Percentiles rank a stretch among this genome's conserved stretches.
phyloP scores from a whole-genome alignment of 2,888 invertebrate genomes.

The Malacosoma neustria region DNA sequence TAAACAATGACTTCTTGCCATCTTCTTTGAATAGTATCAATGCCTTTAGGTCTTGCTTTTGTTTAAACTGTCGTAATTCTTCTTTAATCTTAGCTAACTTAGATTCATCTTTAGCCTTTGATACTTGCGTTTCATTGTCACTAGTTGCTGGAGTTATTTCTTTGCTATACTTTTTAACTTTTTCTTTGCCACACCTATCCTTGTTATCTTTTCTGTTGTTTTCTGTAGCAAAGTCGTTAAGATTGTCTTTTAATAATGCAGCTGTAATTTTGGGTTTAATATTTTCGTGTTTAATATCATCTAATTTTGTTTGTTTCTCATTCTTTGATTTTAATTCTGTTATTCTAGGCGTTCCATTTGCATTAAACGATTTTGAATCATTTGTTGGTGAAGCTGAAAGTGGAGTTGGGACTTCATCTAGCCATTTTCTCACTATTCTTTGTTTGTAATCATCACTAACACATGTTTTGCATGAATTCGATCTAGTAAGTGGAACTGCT shows the following conservation, averaged over 20 bases:
- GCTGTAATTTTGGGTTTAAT: conserved; percentile 16
- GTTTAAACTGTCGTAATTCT: not conserved
- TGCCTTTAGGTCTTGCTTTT: conserved; percentile 9
- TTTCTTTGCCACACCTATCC: conserved; percentile 14
- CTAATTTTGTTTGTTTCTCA: conserved; percentile 10
- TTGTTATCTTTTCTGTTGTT: no score
- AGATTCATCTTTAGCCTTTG: conserved; percentile 6
- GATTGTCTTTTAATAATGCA: not conserved
- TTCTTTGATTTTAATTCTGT: conserved; percentile 38
- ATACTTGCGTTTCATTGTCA: not conserved
- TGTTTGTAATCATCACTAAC: conserved; percentile 80
- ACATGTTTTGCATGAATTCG: conserved; percentile 74
- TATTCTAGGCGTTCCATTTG: conserved; percentile 53
- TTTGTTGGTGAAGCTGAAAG: conserved; percentile 17
- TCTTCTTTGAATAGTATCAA: not conserved
- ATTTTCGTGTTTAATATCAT: conserved; percentile 8
- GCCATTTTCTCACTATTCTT: conserved; percentile 84
- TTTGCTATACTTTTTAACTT: conserved; percentile 6
- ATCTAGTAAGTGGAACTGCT: conserved; percentile 43
- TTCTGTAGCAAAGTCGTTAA: no score
- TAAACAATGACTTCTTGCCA: not conserved
- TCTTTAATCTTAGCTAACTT: conserved; percentile 1
- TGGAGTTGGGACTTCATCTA: conserved; percentile 79
- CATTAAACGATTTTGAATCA: conserved; percentile 49
- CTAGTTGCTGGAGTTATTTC: not conserved